Conservation (phyloP, 2,797 vertebrate species). For the Synaphobranchus kaupii region DNA sequence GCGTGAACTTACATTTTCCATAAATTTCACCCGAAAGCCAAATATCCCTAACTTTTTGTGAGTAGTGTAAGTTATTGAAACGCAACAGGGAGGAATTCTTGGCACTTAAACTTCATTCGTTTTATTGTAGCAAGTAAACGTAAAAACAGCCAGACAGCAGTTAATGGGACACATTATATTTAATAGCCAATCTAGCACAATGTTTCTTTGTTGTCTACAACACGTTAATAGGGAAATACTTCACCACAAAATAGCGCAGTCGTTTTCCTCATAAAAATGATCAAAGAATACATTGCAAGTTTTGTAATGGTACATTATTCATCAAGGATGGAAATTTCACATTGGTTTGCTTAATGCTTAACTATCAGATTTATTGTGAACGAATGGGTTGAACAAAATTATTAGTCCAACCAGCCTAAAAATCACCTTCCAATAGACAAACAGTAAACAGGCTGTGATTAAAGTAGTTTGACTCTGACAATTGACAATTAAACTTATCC, state of each 20-base stretch:
- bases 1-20: too few species aligned
- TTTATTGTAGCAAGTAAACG: background rate
- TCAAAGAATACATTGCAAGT: background rate
- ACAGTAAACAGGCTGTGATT: background rate
- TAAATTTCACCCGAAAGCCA: too few species aligned
- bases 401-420: background rate
- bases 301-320: background rate
- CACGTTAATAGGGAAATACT: background rate
- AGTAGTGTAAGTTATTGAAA: background rate
- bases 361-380: background rate
- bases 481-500: too few species aligned
- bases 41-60: too few species aligned
- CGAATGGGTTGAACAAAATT: background rate
- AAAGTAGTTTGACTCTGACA: too few species aligned
- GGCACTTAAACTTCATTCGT: background rate
- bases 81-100: slow-evolving; percentile 10
- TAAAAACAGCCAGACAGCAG: background rate
- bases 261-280: background rate
- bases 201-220: background rate
- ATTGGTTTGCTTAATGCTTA: background rate
- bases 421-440: background rate
- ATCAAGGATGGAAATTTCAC: background rate
- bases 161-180: background rate
- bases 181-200: background rate
- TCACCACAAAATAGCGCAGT: background rate